Evolutionary conservation across 2,888 invertebrate species (phyloP), one percentile per base, ranked within the genome.

Genomic region (Athalia rosae): DNA sequence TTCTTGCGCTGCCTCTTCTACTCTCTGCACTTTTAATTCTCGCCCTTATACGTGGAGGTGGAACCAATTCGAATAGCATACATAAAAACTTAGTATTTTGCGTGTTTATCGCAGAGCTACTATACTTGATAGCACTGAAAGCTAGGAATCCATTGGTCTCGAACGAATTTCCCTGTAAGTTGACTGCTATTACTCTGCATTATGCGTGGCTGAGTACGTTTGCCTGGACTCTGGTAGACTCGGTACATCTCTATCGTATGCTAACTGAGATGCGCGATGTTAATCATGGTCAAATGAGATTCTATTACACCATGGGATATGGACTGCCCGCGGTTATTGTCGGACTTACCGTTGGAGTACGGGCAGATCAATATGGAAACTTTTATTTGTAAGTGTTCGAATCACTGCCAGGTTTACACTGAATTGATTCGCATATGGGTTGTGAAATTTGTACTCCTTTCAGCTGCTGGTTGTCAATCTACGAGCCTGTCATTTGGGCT

Each of bases 401-500:
- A 8, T 43, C 74, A 9, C 45, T 66, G 3, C 8, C 6, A 61
- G 8, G 13, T 58, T 56, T 59, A 11, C 11, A 50, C 41, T 13
- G 11, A 43, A 13, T 48, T 5, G 13, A 43, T 28, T 9, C 6
- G 41, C 8, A 9, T 13, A 43, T 62, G 0, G n/a, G 11, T 43
- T 43, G 9, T 9, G 28, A 28, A 3, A 69, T 50, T 53, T 41
- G 3, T 28, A 11, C 81, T 79, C 79, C 67, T 89, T 90, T 64
- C 90, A 98, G 98, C 89, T 99, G 99, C 90, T 99, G 98, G 98
- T 92, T 99, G 80, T 96, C 97, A 7, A 94, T 98, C 61, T 97
- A 97, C 88, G 98, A 98, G 89, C 95, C 96, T 41, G 96, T 98
- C 41, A 95, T 98, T 63, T 99, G 98, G 98, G 96, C 98, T 91